Base-by-base conservation (phyloP, 2,888 invertebrate species). In the Latrodectus hesperus region DNA sequence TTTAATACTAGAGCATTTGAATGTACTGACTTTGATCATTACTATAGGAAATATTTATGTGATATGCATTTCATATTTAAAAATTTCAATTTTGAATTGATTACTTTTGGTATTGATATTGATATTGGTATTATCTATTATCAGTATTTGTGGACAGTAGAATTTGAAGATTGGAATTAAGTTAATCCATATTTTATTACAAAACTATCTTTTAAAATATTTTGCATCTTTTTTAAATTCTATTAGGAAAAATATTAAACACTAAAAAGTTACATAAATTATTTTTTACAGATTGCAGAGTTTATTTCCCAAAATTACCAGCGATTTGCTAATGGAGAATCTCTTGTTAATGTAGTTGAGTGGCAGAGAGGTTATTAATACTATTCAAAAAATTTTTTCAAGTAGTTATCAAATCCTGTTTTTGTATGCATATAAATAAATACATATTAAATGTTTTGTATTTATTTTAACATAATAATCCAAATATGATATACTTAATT, bases 221-320 rank as follows among this genome's bases (percentile, higher is more conserved):
- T 11, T 60, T 60, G 9, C 6, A 0, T n/a, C 22, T 17, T 49
- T 70, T n/a, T n/a, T 26, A 26, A 16, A 53, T n/a, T 68, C 17
- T n/a, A 12, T 11, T 1, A 38, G 14, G 9, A n/a, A 52, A 17
- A 16, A 22, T 10, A 38, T 53, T 60, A 64, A 9, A 38, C 6
- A 26, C 10, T 53, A 14, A 26, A 12, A 51, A 6, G 17, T 65
- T 49, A 10, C 26, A 26, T 52, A n/a, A 11, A 55, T 12, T 74
- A 74, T 71, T 49, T 17, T 72, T 87, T 88, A 49, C 77, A 89
- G 89, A 86, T 84, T 71, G 93, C 93, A 6, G 91, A 92, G 86
- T 91, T 92, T 73, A 93, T 94, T 90, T 90, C 90, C 10, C 91
- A 92, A 55, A 94, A 94, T 91, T 93, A 93, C 68, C 84, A 91